Evolutionary conservation across 2,113 vertebrate genomes (phyloP).

Genomic region (Mionectes macconnelli): DNA sequence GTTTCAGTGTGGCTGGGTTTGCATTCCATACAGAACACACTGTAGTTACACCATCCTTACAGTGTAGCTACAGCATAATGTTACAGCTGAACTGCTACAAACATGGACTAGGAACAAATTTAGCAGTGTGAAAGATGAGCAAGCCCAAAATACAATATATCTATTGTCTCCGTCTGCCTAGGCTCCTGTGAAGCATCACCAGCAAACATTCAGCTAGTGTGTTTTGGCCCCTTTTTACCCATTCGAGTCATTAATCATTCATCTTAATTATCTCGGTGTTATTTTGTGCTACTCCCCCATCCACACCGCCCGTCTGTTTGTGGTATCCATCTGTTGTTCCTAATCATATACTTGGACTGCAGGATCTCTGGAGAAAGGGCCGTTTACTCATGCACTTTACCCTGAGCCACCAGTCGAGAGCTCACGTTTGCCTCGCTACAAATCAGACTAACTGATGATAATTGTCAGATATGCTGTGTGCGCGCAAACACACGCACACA

Average conservation of each 20-base stretch:
- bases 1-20: constrained; percentile 8
- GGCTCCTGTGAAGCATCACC: not conserved
- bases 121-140: not conserved
- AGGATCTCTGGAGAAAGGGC: not conserved
- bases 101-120: not conserved
- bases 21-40: not conserved
- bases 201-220: not conserved
- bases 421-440: not conserved
- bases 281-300: constrained; percentile 38
- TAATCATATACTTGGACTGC: not conserved
- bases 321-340: constrained; percentile 44
- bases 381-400: not conserved
- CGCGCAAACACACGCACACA: not conserved
- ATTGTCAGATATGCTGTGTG: rapidly evolving
- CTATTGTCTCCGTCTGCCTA: not conserved
- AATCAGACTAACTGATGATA: not conserved
- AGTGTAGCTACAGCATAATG: not conserved
- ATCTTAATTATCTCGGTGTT: not conserved
- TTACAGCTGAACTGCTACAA: not conserved
- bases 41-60: not conserved
- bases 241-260: constrained; percentile 31
- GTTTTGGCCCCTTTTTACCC: constrained; percentile 19
- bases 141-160: not conserved
- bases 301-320: not conserved
- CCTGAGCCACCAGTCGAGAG: not conserved